A percentile compares a stretch with the other conserved stretches of the same genome.
phyloP scores from a whole-genome alignment of 2,113 vertebrate species.

The Pterocles burchelli region DNA sequence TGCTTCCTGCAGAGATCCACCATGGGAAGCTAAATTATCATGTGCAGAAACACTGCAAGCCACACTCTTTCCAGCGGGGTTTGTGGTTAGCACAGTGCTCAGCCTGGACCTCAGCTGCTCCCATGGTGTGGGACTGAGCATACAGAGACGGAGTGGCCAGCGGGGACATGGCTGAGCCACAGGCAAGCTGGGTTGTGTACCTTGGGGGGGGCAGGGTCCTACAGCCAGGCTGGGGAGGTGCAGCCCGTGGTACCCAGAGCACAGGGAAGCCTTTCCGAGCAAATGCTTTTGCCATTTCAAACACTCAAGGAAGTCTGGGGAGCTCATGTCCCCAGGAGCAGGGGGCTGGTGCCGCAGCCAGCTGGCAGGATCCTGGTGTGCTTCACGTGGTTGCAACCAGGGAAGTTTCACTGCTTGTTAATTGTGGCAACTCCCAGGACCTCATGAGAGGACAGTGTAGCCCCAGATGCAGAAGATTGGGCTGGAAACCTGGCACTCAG shows the following conservation, averaged over 20 bases:
- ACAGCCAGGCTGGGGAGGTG: background rate
- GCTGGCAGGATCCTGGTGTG: background rate
- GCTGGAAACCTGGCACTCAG: background rate
- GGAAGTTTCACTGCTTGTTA: background rate
- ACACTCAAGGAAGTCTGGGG: background rate
- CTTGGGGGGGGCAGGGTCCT: rapidly evolving
- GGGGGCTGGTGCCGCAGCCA: background rate
- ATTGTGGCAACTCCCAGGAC: background rate
- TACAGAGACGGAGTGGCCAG: rapidly evolving
- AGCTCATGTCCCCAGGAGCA: rapidly evolving
- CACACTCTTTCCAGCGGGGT: background rate
- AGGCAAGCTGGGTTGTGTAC: background rate
- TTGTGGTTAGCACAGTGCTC: rapidly evolving
- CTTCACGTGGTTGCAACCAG: background rate
- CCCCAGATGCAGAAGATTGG: background rate
- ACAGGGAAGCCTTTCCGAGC: background rate
- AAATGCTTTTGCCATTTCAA: background rate
- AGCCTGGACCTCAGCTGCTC: rapidly evolving
- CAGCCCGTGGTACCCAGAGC: background rate
- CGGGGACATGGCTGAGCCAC: background rate
- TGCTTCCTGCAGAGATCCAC: background rate
- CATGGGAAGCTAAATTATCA: background rate
- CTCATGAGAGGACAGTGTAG: background rate
- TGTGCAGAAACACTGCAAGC: background rate
- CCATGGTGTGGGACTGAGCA: background rate